A percentile compares a stretch with the other conserved stretches of the same genome.
These are phyloP conservation scores for Tadarida brasiliensis DNA, from an alignment of 2,797 vertebrate genomes.

Conservation along the genomic window DNA sequence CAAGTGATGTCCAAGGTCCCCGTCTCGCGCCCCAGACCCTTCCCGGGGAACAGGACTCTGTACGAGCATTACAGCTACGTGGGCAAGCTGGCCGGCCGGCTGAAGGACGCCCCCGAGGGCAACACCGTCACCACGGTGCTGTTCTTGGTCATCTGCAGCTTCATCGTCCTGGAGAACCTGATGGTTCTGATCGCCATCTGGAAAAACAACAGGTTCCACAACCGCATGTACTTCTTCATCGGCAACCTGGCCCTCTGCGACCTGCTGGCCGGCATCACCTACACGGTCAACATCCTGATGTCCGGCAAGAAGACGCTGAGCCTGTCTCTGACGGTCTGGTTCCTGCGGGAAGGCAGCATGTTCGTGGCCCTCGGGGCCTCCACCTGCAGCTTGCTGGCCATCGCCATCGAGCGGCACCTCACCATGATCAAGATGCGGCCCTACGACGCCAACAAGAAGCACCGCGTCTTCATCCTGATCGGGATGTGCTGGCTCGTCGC, in stretches of 20 bases:
- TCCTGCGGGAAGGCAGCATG: slow-evolving; percentile 96
- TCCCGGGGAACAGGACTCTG: slow-evolving; percentile 80
- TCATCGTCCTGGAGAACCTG: slow-evolving; percentile 96
- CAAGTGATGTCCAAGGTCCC: slow-evolving; percentile 80
- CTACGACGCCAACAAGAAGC: slow-evolving; percentile 95
- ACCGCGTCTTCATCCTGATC: slow-evolving; percentile 97
- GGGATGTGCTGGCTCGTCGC: slow-evolving; percentile 97
- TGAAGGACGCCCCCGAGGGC: slow-evolving; percentile 79
- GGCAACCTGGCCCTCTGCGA: slow-evolving; percentile 97
- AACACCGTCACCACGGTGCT: slow-evolving; percentile 88
- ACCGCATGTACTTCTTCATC: slow-evolving; percentile 99
- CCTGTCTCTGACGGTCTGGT: slow-evolving; percentile 93
- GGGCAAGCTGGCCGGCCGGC: slow-evolving; percentile 91
- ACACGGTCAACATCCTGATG: slow-evolving; percentile 95
- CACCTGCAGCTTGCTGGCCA: slow-evolving; percentile 96
- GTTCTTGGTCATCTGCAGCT: slow-evolving; percentile 93
- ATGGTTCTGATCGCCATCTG: slow-evolving; percentile 96
- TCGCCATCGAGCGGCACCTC: slow-evolving; percentile 97
- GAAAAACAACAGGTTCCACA: slow-evolving; percentile 97
- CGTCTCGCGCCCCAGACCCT: background rate
- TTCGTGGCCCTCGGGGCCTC: slow-evolving; percentile 97
- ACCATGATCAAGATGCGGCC: slow-evolving; percentile 99
- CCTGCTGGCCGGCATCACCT: slow-evolving; percentile 93
- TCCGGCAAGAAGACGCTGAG: slow-evolving; percentile 94
- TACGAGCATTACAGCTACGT: slow-evolving; percentile 94